A percentile compares a stretch with the other conserved stretches of the same genome.
phyloP scores from a whole-genome alignment of 2,888 invertebrate genomes.

The Oeneis ivallda region DNA sequence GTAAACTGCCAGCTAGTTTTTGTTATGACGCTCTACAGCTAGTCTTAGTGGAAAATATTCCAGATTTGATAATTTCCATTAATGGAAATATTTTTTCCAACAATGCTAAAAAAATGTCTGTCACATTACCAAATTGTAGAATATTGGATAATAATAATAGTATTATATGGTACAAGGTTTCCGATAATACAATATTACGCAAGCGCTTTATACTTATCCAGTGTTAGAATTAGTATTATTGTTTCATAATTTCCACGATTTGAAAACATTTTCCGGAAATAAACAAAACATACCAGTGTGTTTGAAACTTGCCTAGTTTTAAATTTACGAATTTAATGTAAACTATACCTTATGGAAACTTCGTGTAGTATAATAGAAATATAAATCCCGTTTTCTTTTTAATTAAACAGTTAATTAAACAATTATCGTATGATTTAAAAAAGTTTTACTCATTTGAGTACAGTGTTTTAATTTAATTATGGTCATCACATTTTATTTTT shows the following conservation, averaged over 20 bases:
- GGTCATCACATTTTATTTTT: neutral
- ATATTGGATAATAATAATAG: neutral
- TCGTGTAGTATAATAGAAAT: no score
- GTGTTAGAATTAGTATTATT: neutral
- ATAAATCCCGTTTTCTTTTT: no score
- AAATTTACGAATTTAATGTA: neutral
- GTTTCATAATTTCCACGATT: neutral
- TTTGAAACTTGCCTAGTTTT: neutral
- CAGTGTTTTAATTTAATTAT: neutral
- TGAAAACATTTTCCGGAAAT: neutral
- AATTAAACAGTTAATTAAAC: no score
- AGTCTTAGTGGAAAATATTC: neutral
- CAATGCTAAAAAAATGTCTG: neutral
- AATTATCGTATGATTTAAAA: no score
- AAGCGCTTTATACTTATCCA: constrained; percentile 5
- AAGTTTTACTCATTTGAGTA: no score
- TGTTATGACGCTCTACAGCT: no score
- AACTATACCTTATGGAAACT: no score
- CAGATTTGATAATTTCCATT: neutral
- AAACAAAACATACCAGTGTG: neutral
- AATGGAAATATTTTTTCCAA: neutral
- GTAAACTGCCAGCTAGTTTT: neutral
- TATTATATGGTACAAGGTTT: neutral
- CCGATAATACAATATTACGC: neutral
- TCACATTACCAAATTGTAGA: neutral